These are phyloP conservation scores for Synergus umbraculus DNA, from an alignment of 2,888 invertebrate species.

Conservation along the genomic window DNA sequence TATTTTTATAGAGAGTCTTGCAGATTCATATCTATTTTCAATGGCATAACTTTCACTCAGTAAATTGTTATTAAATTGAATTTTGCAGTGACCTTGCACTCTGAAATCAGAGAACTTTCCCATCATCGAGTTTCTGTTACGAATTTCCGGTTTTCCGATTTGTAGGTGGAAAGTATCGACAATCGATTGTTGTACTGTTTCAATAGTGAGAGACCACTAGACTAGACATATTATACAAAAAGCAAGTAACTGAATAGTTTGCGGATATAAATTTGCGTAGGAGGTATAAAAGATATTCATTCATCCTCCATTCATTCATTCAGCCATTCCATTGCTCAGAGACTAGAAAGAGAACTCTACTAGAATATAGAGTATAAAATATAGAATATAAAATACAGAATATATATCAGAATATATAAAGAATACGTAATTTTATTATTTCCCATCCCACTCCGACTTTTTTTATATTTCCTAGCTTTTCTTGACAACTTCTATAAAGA, in stretches of 20 bases:
- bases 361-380: background rate
- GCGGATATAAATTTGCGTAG: conserved; percentile 37
- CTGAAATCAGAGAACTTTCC: background rate
- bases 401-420: background rate
- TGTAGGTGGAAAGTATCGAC: conserved; percentile 28
- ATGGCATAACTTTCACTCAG: background rate
- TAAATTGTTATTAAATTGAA: conserved; percentile 3
- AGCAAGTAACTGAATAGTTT: conserved; percentile 15
- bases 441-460: background rate
- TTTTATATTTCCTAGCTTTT: background rate
- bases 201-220: background rate
- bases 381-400: background rate
- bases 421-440: background rate
- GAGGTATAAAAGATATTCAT: conserved; percentile 25
- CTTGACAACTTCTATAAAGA: background rate
- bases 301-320: conserved; percentile 6
- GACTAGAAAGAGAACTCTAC: background rate
- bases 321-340: background rate
- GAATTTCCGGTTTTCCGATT: background rate
- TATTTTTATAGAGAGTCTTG: background rate
- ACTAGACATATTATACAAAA: background rate
- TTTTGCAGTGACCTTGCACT: conserved; percentile 30
- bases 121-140: conserved; percentile 29
- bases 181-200: background rate
- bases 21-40: background rate